Evolutionary conservation across 1,140 invertebrate species (phyloP).

Genomic region (Drosophila ercepeae): DNA sequence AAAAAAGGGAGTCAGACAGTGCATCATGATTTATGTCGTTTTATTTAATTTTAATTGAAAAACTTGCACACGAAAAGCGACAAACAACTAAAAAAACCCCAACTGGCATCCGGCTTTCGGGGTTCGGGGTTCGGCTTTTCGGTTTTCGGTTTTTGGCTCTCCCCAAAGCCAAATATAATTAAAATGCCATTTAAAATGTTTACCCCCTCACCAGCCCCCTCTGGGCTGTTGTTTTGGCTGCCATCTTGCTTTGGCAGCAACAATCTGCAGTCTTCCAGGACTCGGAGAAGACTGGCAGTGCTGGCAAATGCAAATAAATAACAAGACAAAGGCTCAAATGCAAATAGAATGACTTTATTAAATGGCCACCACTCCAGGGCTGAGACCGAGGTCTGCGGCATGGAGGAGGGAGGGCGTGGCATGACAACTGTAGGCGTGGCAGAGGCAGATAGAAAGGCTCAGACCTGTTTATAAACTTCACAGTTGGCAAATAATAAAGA

Average conservation of each 20-base stretch:
- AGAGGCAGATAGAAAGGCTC: not conserved
- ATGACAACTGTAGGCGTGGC: not conserved
- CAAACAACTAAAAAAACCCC: conserved; percentile 41
- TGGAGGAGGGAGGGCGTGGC: not conserved
- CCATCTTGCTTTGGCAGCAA: conserved; percentile 32
- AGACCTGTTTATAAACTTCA: conserved; percentile 31
- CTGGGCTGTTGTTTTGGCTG: not conserved
- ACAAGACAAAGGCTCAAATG: conserved; percentile 76
- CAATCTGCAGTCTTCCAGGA: conserved; percentile 21
- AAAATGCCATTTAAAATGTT: conserved; percentile 79
- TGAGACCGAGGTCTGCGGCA: too few species aligned
- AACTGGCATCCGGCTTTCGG: conserved; percentile 19
- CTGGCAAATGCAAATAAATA: conserved; percentile 67
- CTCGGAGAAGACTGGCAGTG: conserved; percentile 5
- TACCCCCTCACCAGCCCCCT: conserved; percentile 6
- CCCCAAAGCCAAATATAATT: conserved; percentile 73
- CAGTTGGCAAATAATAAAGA: conserved; percentile 44
- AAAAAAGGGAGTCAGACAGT: conserved; percentile 15
- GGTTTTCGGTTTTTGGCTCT: not conserved
- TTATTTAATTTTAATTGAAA: conserved; percentile 82
- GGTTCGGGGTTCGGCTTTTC: not conserved
- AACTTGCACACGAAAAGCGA: conserved; percentile 56
- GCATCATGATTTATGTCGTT: conserved; percentile 74
- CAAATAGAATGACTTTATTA: conserved; percentile 80
- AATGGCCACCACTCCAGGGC: conserved; percentile 21